Conservation (phyloP, 2,113 vertebrate genomes). For the Calcarius ornatus region DNA sequence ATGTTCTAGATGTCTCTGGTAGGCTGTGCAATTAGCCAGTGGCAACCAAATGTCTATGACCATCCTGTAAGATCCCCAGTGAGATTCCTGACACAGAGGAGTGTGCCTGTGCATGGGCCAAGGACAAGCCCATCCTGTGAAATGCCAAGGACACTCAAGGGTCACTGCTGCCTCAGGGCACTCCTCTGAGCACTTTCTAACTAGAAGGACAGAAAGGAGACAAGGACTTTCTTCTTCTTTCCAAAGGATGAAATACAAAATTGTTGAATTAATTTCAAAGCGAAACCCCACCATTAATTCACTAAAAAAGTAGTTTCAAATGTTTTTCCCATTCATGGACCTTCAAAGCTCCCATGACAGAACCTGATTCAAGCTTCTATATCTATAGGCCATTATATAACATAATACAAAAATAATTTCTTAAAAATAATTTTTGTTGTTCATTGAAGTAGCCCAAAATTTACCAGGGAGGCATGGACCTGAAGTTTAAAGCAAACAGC, state of each 20-base stretch:
- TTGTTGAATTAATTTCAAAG: not conserved
- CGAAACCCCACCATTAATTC: not conserved
- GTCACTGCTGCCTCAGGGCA: not conserved
- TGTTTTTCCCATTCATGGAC: not conserved
- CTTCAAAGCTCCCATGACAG: not conserved
- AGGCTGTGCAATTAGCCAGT: not conserved
- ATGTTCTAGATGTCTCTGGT: not conserved
- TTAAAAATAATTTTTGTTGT: not conserved
- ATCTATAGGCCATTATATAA: not conserved
- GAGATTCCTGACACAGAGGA: not conserved
- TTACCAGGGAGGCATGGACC: not conserved
- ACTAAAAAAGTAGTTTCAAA: not conserved
- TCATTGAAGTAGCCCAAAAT: not conserved
- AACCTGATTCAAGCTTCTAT: not conserved
- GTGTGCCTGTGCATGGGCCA: not conserved
- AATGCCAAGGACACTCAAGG: not conserved
- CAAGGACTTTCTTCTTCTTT: not conserved
- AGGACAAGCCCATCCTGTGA: not conserved
- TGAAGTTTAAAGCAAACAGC: not conserved
- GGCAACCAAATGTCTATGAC: not conserved
- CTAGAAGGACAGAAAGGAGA: not conserved
- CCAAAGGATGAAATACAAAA: not conserved
- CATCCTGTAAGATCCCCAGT: not conserved
- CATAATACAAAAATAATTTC: not conserved
- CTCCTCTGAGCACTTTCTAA: not conserved